Evolutionary conservation across 2,888 invertebrate genomes (phyloP).

Genomic region (Oligia strigilis): DNA sequence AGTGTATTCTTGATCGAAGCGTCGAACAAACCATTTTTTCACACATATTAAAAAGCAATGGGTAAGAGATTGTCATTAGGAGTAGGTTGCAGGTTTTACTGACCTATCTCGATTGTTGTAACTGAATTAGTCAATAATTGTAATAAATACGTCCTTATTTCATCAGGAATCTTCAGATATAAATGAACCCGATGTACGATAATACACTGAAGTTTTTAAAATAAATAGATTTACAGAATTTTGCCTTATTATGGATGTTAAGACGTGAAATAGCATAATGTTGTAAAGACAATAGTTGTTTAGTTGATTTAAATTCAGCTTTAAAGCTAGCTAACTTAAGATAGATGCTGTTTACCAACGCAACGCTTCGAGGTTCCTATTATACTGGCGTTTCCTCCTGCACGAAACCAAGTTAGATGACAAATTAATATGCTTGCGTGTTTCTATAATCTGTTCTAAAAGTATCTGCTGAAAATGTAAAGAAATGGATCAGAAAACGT

Average conservation of each 20-base stretch:
- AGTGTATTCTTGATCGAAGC: not conserved
- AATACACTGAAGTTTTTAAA: conserved; percentile 30
- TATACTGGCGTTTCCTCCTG: not conserved
- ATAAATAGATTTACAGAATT: conserved; percentile 55
- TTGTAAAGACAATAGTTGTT: conserved; percentile 51
- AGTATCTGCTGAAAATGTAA: not conserved
- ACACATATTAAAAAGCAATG: not conserved
- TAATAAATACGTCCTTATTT: conserved; percentile 43
- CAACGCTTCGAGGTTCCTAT: not conserved
- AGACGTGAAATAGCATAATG: conserved; percentile 58
- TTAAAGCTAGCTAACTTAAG: conserved; percentile 43
- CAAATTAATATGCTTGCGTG: too few relatives aligned
- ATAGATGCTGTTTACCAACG: not conserved
- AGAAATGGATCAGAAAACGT: not conserved
- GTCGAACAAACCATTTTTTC: not conserved
- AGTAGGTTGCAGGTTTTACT: conserved; percentile 6
- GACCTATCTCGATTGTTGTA: conserved; percentile 40
- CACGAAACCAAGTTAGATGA: not conserved
- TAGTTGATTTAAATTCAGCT: conserved; percentile 43
- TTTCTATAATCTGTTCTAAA: not conserved
- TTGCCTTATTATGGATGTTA: conserved; percentile 64
- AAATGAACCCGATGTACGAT: conserved; percentile 13
- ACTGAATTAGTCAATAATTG: conserved; percentile 51
- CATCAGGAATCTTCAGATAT: conserved; percentile 23
- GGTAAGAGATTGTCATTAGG: not conserved